phyloP scores from a whole-genome alignment of 2,113 vertebrate species.

The Falcunculus frontatus region DNA sequence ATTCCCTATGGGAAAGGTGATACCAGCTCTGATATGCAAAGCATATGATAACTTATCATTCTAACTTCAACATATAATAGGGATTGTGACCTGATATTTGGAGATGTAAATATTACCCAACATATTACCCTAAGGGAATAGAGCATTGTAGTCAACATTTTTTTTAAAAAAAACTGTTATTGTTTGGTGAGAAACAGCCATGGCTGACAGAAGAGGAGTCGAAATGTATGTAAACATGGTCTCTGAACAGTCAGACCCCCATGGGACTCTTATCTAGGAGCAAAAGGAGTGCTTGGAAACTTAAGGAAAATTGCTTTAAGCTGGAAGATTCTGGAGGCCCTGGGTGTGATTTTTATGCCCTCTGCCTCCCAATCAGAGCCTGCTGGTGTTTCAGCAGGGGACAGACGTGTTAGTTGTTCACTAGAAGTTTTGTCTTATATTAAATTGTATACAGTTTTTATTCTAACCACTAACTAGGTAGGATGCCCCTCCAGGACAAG shows the following conservation, averaged over 20 bases:
- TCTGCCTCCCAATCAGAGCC: slow-evolving; percentile 73
- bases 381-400: slow-evolving; percentile 73
- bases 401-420: slow-evolving; percentile 77
- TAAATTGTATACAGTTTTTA: slow-evolving; percentile 86
- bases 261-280: slow-evolving; percentile 71
- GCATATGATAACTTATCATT: slow-evolving; percentile 85
- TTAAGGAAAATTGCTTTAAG: slow-evolving; percentile 75
- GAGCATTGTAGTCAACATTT: slow-evolving; percentile 77
- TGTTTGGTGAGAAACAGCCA: slow-evolving; percentile 73
- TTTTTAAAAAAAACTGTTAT: slow-evolving; percentile 47
- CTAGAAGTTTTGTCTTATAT: slow-evolving; percentile 82
- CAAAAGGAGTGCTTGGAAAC: slow-evolving; percentile 69
- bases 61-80: slow-evolving; percentile 81
- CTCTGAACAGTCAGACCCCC: slow-evolving; percentile 67
- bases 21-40: slow-evolving; percentile 86
- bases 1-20: slow-evolving; percentile 85
- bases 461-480: slow-evolving; percentile 87
- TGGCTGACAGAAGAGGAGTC: slow-evolving; percentile 69
- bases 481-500: slow-evolving; percentile 82
- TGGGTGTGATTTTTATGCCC: slow-evolving; percentile 70
- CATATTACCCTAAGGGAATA: slow-evolving; percentile 80
- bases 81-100: slow-evolving; percentile 85
- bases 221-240: slow-evolving; percentile 54
- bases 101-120: slow-evolving; percentile 83
- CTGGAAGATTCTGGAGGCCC: slow-evolving; percentile 77